Base-by-base conservation (phyloP, 2,113 vertebrate species). In the Leucopternis melanops region DNA sequence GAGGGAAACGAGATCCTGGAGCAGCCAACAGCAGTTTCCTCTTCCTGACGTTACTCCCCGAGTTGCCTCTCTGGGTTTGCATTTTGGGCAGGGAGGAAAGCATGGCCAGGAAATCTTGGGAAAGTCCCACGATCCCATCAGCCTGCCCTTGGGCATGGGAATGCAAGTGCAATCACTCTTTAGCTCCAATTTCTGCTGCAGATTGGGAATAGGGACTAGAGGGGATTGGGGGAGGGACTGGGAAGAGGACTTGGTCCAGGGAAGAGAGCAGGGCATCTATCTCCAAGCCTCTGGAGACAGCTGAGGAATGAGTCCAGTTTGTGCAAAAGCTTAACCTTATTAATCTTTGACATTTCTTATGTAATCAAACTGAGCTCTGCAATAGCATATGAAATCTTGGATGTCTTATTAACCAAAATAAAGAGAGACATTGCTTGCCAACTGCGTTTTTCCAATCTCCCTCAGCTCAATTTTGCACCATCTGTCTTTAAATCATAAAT, bases 401-500 rank as follows among this genome's bases (percentile, higher is more conserved):
- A 75, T 54, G 16, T 66, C 62, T 86, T 73, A 47, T 59, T 92
- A 90, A 93, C 66, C 58, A 71, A 92, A 93, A 66, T 38, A 91
- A n/a, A 81, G 49, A 59, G 34, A 94, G n/a, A 22, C 29, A 22
- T 52, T 45, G 3, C 55, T 88, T 71, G 67, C 52, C 85, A 95
- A 78, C 31, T 65, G 23, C 54, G 44, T 84, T 95, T 80, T 93
- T 90, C 31, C 69, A 88, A 2, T 69, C 29, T 94, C 57, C 9
- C 52, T 61, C 3, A 0, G 45, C 70, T 93, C 75, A 54, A 9
- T 55, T 62, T 36, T 42, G 29, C 42, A 89, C 81, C 81, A 88
- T 93, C 92, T 95, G 84, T 86, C 54, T 91, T 88, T 85, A 91
- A 78, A 81, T 88, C 73, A 79, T 73, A 93, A 88, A 74, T 67